Evolutionary conservation across 1,140 invertebrate genomes (phyloP).

Genomic region (Calephelis nemesis): DNA sequence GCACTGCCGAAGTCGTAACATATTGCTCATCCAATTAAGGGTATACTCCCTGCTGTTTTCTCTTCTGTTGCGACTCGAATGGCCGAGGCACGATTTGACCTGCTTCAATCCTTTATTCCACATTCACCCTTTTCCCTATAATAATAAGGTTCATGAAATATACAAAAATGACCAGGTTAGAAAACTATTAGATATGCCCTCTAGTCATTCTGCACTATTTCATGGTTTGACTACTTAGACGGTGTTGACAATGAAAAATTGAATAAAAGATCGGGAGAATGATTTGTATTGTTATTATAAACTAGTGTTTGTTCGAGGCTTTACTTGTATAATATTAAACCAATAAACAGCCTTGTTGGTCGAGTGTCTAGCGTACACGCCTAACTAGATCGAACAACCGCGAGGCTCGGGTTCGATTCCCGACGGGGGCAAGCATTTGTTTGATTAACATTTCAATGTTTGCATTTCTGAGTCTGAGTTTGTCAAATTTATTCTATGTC

Average conservation of each 20-base stretch:
- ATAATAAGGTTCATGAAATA: constrained; percentile 23
- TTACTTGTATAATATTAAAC: background rate
- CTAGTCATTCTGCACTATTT: constrained; percentile 57
- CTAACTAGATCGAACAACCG: too few species aligned
- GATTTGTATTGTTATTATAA: background rate
- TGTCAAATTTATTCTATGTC: too few species aligned
- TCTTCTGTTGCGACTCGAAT: constrained; percentile 60
- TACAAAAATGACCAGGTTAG: constrained; percentile 35
- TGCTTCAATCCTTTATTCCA: constrained; percentile 33
- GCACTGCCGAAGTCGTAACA: constrained; percentile 57
- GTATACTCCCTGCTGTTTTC: constrained; percentile 60
- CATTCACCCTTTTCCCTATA: constrained; percentile 23
- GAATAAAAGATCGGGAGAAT: constrained; percentile 2
- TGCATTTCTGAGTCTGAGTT: too few species aligned
- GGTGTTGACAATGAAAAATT: constrained; percentile 61
- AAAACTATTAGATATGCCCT: constrained; percentile 65
- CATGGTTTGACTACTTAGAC: constrained; percentile 53
- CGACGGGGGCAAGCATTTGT: too few species aligned
- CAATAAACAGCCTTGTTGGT: background rate
- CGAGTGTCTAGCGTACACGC: too few species aligned
- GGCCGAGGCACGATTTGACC: constrained; percentile 62
- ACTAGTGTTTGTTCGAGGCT: background rate
- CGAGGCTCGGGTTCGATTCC: too few species aligned
- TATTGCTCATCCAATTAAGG: constrained; percentile 74
- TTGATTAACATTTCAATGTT: too few species aligned